phyloP scores from a whole-genome alignment of 1,140 invertebrate genomes.

The Cryptotermes secundus region DNA sequence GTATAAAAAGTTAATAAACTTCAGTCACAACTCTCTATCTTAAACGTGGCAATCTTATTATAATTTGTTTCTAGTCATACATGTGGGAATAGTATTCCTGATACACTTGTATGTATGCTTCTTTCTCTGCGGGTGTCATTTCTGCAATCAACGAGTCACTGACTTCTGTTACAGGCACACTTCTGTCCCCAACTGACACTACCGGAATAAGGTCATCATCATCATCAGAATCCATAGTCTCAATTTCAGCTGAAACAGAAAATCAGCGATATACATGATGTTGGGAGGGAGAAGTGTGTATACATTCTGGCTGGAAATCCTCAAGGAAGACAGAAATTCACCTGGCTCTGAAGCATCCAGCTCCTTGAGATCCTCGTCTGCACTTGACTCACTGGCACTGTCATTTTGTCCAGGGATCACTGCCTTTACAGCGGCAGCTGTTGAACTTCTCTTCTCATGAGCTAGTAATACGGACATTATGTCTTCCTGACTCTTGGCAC shows the following conservation, averaged over 20 bases:
- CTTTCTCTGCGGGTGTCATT: constrained; percentile 92
- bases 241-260: constrained; percentile 63
- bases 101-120: constrained; percentile 90
- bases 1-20: neutral
- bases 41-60: constrained; percentile 12
- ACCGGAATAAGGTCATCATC: constrained; percentile 76
- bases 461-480: constrained; percentile 89
- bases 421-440: constrained; percentile 37
- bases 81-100: constrained; percentile 91
- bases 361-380: constrained; percentile 62
- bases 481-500: constrained; percentile 73
- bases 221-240: constrained; percentile 77
- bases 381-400: constrained; percentile 72
- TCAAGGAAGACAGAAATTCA: constrained; percentile 44
- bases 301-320: too few relatives aligned
- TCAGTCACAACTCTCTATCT: neutral
- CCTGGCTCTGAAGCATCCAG: constrained; percentile 54
- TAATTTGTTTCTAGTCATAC: constrained; percentile 59
- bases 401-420: constrained; percentile 38
- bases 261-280: neutral
- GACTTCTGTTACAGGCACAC: constrained; percentile 76
- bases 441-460: constrained; percentile 77
- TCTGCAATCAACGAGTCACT: constrained; percentile 81
- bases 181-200: constrained; percentile 77
- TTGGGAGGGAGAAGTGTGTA: too few relatives aligned